Base-by-base conservation (phyloP, 2,113 vertebrate species). In the Aphelocoma coerulescens region DNA sequence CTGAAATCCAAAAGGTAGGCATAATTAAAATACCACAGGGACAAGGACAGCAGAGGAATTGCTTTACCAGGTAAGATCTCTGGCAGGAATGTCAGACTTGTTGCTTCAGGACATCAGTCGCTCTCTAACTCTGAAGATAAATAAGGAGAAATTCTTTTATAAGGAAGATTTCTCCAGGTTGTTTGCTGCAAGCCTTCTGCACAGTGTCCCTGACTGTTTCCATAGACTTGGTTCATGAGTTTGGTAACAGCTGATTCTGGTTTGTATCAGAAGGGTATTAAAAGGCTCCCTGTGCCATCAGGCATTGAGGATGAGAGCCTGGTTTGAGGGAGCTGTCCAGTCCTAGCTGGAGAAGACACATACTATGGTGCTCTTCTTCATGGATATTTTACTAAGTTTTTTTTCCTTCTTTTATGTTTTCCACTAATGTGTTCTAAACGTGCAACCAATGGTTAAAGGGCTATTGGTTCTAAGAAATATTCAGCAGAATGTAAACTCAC, bases 311-410 rank as follows among this genome's bases (percentile, higher is more conserved):
- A 26, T 26, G 33, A 52, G 51, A 72, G 65, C 28, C 58, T 66
- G 67, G 10, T 44, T 35, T n/a, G 55, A 78, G 68, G 94, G 96
- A 97, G 95, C 96, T 97, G 96, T 96, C 95, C 96, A 92, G 83
- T 81, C 61, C 85, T 96, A 39, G 79, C 65, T 92, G 82, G 48
- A 78, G 95, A 75, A 69, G 85, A 44, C 22, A 24, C 4, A 27
- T 11, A 13, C 22, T 44, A 3, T 22, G 35, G 55, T 48, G 33
- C 37, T 90, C 39, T 67, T 59, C 63, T 91, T 43, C 37, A 5
- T 2, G 1, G 37, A 4, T 35, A 9, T 33, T 62, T 72, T 61
- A 76, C 37, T 1, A 37, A 23, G 6, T 19, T 35, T 73, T 88
- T 88, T 68, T 10, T 7, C 19, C 6, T 26, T 74, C 5, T 41